Percentiles rank a stretch among this genome's conserved stretches.
phyloP scores from a whole-genome alignment of 2,888 invertebrate species.

The Ptilodon capucinus region DNA sequence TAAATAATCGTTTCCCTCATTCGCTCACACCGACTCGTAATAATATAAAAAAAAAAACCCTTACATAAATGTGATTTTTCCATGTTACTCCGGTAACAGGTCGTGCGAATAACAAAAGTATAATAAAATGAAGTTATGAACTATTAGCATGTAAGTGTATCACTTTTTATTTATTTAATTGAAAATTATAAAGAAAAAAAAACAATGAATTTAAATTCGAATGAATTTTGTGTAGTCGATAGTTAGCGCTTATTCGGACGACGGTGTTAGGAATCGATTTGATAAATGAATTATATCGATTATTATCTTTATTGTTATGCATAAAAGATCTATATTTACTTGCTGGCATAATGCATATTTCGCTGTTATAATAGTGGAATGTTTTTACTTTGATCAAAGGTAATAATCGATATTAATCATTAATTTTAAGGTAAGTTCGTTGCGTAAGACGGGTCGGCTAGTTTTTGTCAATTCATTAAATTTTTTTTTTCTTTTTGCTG shows the following conservation, averaged over 20 bases:
- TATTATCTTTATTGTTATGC: neutral
- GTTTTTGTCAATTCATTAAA: constrained; percentile 58
- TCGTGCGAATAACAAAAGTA: constrained; percentile 56
- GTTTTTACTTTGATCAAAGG: neutral
- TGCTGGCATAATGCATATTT: neutral
- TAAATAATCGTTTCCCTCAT: constrained; percentile 11
- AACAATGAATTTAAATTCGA: constrained; percentile 54
- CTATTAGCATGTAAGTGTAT: constrained; percentile 72
- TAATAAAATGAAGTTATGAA: constrained; percentile 69
- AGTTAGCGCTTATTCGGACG: constrained; percentile 39
- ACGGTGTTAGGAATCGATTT: constrained; percentile 16
- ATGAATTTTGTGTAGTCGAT: constrained; percentile 44
- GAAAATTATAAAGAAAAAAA: constrained; percentile 32
- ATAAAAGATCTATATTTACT: neutral
- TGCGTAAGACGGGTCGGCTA: constrained; percentile 27
- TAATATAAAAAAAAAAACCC: constrained; percentile 31
- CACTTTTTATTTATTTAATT: constrained; percentile 65
- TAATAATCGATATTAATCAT: neutral
- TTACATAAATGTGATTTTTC: constrained; percentile 70
- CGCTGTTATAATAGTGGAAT: neutral
- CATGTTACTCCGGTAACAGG: constrained; percentile 63
- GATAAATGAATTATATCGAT: constrained; percentile 12
- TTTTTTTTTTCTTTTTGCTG: constrained; percentile 42
- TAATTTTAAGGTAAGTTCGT: constrained; percentile 1
- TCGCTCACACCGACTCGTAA: constrained; percentile 60